These are phyloP conservation scores for Lomographa bimaculata DNA, from an alignment of 2,888 invertebrate genomes.

Conservation along the genomic window DNA sequence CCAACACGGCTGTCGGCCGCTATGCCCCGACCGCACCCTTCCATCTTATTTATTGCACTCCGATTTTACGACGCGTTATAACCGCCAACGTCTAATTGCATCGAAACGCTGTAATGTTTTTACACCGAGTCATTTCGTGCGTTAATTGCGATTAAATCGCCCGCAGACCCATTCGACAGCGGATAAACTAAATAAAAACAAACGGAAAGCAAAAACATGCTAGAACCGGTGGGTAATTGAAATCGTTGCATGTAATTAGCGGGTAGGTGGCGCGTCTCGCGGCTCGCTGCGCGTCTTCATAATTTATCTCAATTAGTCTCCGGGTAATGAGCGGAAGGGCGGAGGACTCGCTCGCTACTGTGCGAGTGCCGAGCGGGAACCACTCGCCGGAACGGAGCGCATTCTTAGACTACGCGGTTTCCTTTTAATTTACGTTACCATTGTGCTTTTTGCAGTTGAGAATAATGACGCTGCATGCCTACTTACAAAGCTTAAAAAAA, in stretches of 20 bases:
- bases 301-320: constrained; percentile 80
- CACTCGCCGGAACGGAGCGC: constrained; percentile 38
- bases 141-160: constrained; percentile 56
- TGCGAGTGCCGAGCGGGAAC: constrained; percentile 24
- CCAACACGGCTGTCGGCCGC: constrained; percentile 21
- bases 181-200: constrained; percentile 51
- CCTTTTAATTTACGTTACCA: constrained; percentile 40
- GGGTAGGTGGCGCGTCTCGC: constrained; percentile 66
- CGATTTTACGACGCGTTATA: constrained; percentile 54
- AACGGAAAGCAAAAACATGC: constrained; percentile 46
- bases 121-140: constrained; percentile 47
- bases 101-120: constrained; percentile 44
- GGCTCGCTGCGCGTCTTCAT: constrained; percentile 74
- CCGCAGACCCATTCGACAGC: constrained; percentile 44
- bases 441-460: constrained; percentile 33
- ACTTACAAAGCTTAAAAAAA: constrained; percentile 1
- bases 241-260: constrained; percentile 76
- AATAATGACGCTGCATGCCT: constrained; percentile 25
- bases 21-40: constrained; percentile 35
- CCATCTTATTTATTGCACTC: constrained; percentile 49
- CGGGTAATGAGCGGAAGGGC: constrained; percentile 75
- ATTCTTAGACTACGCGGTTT: constrained; percentile 25
- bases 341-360: constrained; percentile 43
- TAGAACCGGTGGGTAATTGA: constrained; percentile 62
- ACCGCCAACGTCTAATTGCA: constrained; percentile 57